These are phyloP conservation scores for Sebastes kiyomatsui DNA, from an alignment of 2,797 vertebrate genomes.

Conservation along the genomic window DNA sequence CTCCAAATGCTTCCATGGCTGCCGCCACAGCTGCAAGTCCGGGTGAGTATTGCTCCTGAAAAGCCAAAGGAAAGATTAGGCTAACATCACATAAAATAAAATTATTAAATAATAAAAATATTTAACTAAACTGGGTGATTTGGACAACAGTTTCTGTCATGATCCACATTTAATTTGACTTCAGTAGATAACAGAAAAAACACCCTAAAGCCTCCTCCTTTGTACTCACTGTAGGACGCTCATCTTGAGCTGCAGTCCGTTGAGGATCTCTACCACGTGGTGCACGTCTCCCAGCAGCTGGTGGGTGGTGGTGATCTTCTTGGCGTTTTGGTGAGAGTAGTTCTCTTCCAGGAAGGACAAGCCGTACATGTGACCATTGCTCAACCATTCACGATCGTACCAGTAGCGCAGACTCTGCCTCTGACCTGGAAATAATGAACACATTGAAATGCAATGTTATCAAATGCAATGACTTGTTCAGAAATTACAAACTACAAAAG, in stretches of 20 bases:
- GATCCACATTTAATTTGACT: background rate
- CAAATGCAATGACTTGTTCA: background rate
- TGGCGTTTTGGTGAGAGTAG: conserved; percentile 95
- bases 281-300: conserved; percentile 96
- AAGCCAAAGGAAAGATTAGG: background rate
- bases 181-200: background rate
- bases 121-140: background rate
- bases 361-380: conserved; percentile 93
- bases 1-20: conserved; percentile 92
- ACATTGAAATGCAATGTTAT: background rate
- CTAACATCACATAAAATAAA: background rate
- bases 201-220: background rate
- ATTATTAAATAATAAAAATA: background rate
- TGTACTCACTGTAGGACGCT: conserved; percentile 92
- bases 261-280: conserved; percentile 92
- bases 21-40: conserved; percentile 92
- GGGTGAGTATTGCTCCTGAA: conserved; percentile 90
- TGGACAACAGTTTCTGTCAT: background rate
- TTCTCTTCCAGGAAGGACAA: conserved; percentile 94
- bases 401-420: conserved; percentile 94
- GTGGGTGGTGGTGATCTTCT: conserved; percentile 95
- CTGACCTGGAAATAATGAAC: conserved; percentile 81
- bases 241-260: conserved; percentile 95
- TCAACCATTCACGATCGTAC: conserved; percentile 96
- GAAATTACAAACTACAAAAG: background rate